Base-by-base conservation (phyloP, 1,140 invertebrate genomes). In the Hylaeus volcanicus region DNA sequence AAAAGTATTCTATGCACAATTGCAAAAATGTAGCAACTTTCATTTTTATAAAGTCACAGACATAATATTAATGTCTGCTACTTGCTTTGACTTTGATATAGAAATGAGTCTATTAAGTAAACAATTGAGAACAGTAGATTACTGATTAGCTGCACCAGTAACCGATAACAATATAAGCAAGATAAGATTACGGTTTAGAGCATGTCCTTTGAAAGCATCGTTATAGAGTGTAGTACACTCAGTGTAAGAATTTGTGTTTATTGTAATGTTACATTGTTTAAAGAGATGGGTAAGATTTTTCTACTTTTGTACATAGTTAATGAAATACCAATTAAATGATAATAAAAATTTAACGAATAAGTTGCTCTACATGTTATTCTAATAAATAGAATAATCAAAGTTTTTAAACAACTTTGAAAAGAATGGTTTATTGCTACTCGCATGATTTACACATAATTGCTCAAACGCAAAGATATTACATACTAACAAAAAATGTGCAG, bases 141-240 rank as follows among this genome's bases (percentile, higher is more conserved):
- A 43, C 41, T 53, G 63, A 85, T 85, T 73, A 74, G 9, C 53
- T 51, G 58, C 69, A 60, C 9, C 61, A 85, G 0, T 73, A 82
- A 82, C 66, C 53, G 79, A 86, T 86, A 73, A 64, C 26, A 65
- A 64, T 79, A 68, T 70, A 48, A 56, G 48, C 5, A 8, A 84
- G 61, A 86, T 86, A 86, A 86, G 84, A 86, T 86, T 79, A 86
- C 12, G 71, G 39, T 56, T 63, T 53, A 75, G 48, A 66, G 48
- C 43, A 61, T 26, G 71, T 78, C 14, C 45, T 56, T 64, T 39
- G 4, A 55, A 55, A 81, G 9, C 6, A 58, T 45, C 14, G 12
- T 63, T 56, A 12, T 48, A 64, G 39, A 72, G 26, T 26, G 26
- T 9, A 58, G 14, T 72, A 60, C 0, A 12, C 11, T 53, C 26